These are phyloP conservation scores for Girardinichthys multiradiatus DNA, from an alignment of 2,113 vertebrate genomes.

Conservation along the genomic window DNA sequence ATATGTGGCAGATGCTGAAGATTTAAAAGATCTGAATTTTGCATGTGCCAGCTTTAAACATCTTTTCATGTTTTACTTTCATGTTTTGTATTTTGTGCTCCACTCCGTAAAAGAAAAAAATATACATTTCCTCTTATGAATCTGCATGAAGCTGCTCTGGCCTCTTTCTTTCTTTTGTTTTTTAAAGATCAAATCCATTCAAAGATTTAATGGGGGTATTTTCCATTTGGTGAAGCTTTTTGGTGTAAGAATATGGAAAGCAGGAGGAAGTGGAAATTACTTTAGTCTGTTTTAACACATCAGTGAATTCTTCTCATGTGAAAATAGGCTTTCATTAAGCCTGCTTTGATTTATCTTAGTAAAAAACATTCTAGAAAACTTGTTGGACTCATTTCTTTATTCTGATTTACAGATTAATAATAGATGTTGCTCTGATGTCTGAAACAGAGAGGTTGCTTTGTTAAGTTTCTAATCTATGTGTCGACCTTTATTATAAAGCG, in stretches of 20 bases:
- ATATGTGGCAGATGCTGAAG: neutral
- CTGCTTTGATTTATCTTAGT: conserved; percentile 14
- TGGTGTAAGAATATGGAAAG: conserved; percentile 5
- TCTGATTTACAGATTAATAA: neutral
- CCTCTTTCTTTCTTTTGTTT: conserved; percentile 10
- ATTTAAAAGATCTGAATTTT: neutral
- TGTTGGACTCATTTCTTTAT: neutral
- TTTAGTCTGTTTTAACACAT: conserved; percentile 27
- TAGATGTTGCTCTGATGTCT: neutral
- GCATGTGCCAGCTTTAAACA: neutral
- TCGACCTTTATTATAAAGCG: neutral
- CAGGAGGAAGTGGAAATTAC: conserved; percentile 9
- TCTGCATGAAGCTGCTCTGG: neutral
- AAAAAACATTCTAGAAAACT: neutral
- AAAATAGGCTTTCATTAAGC: conserved; percentile 24
- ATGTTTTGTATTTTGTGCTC: neutral
- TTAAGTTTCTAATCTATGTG: neutral
- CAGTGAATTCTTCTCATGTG: conserved; percentile 11
- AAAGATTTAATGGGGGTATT: conserved; percentile 40
- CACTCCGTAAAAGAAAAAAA: neutral
- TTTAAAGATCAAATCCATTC: conserved; percentile 38
- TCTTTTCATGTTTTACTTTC: neutral
- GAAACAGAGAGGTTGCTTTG: neutral
- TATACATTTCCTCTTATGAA: neutral
- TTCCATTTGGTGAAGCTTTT: conserved; percentile 26